Conservation (phyloP, 23 tunicate species). For the Aplidium turbinatum region DNA sequence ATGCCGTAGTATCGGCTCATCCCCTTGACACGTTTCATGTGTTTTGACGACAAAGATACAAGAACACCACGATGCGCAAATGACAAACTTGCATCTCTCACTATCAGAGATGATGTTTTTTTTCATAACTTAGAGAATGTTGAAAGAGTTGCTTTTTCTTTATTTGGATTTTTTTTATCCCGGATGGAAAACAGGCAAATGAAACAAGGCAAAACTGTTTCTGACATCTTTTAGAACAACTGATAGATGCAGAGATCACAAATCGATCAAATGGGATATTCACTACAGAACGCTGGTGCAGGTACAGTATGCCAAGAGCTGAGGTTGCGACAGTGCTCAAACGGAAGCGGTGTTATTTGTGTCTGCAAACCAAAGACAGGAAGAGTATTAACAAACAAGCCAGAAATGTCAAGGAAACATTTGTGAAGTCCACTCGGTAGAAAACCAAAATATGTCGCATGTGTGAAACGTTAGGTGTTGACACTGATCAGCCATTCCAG, state of each 20-base stretch:
- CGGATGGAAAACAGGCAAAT: background rate
- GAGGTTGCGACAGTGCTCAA: background rate
- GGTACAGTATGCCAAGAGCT: background rate
- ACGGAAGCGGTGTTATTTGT: no score
- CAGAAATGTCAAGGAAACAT: no score
- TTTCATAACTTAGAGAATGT: background rate
- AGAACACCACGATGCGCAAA: background rate
- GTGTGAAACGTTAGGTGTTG: background rate
- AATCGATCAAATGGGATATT: background rate
- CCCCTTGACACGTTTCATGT: background rate
- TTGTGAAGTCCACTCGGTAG: background rate
- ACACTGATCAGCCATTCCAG: no score
- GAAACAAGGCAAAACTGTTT: no score
- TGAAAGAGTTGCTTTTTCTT: background rate
- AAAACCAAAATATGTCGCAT: background rate
- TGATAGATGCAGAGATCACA: conserved; percentile 2
- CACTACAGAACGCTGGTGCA: no score
- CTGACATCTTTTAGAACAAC: background rate
- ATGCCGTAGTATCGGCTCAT: background rate
- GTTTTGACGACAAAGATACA: conserved; percentile 1
- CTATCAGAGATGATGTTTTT: background rate
- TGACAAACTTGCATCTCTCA: background rate
- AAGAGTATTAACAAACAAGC: no score
- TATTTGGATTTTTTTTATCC: background rate
- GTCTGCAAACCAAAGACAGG: no score